A percentile compares a stretch with the other conserved stretches of the same genome.
phyloP scores from a whole-genome alignment of 1,140 invertebrate genomes.

The Eumaeus atala region DNA sequence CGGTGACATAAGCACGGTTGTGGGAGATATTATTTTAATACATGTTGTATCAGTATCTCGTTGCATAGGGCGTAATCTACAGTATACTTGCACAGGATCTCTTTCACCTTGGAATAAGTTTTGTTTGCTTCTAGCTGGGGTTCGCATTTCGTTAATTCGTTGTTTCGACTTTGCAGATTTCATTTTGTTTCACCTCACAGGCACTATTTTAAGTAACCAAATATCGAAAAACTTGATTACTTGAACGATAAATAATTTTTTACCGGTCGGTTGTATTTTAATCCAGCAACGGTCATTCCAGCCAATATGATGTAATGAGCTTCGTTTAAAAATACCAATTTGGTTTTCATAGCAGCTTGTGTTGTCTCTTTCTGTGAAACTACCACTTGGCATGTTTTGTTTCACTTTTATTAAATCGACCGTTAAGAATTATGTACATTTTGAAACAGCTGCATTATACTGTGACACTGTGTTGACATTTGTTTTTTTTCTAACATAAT shows the following conservation, averaged over 20 bases:
- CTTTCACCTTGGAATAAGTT: conserved; percentile 48
- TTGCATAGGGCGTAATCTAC: conserved; percentile 85
- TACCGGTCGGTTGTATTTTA: conserved; percentile 41
- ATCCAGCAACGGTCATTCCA: conserved; percentile 57
- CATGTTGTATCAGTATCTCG: conserved; percentile 79
- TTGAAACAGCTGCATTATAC: conserved; percentile 8
- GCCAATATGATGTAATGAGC: conserved; percentile 26
- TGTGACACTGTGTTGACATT: too few species aligned
- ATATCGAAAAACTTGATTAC: conserved; percentile 1
- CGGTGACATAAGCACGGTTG: conserved; percentile 80
- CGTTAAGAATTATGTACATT: neutral
- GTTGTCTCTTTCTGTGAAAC: conserved; percentile 22
- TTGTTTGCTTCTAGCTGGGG: conserved; percentile 59
- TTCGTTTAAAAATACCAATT: too few species aligned
- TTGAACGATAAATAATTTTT: conserved; percentile 1
- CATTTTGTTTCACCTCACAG: conserved; percentile 42
- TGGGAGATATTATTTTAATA: conserved; percentile 82
- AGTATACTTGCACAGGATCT: conserved; percentile 90
- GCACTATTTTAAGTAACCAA: neutral
- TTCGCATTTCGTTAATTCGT: conserved; percentile 57
- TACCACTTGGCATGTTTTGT: neutral
- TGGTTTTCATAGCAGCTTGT: neutral
- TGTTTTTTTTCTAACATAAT: too few species aligned
- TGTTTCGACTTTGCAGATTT: conserved; percentile 65
- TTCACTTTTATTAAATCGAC: neutral